Percentiles rank a stretch among this genome's conserved stretches.
These are phyloP conservation scores for Emydocephalus ijimae DNA, from an alignment of 2,113 vertebrate species.

Conservation along the genomic window DNA sequence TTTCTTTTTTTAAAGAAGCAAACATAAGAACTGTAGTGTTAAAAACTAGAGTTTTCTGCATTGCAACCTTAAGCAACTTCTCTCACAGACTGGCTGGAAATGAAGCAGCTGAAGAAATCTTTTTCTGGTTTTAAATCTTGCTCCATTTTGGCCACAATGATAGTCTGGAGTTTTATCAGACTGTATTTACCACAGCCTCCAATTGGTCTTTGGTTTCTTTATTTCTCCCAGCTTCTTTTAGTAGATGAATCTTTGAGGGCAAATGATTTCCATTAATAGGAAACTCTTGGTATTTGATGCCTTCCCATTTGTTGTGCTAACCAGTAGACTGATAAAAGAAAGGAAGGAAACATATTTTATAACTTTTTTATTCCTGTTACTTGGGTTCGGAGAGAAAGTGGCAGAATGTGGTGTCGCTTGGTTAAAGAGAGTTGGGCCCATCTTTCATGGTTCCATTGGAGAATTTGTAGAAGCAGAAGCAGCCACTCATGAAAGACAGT, in stretches of 20 bases:
- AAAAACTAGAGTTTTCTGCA: background rate
- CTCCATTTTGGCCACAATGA: background rate
- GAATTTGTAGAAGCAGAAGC: background rate
- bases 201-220: background rate
- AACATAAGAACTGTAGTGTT: background rate
- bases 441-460: background rate
- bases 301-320: background rate
- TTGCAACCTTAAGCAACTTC: background rate
- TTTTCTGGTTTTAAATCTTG: background rate
- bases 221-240: background rate
- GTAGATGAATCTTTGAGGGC: background rate
- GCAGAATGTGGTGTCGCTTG: background rate
- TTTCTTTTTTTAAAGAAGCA: background rate
- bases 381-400: background rate
- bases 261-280: background rate
- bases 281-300: background rate
- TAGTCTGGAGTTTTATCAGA: background rate
- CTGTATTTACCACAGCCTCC: background rate
- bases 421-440: background rate
- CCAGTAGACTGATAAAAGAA: background rate
- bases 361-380: background rate
- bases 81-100: background rate
- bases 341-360: background rate
- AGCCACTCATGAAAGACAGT: background rate
- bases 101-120: background rate